Conservation (phyloP, 2,113 vertebrate species). For the Chaetura pelagica region DNA sequence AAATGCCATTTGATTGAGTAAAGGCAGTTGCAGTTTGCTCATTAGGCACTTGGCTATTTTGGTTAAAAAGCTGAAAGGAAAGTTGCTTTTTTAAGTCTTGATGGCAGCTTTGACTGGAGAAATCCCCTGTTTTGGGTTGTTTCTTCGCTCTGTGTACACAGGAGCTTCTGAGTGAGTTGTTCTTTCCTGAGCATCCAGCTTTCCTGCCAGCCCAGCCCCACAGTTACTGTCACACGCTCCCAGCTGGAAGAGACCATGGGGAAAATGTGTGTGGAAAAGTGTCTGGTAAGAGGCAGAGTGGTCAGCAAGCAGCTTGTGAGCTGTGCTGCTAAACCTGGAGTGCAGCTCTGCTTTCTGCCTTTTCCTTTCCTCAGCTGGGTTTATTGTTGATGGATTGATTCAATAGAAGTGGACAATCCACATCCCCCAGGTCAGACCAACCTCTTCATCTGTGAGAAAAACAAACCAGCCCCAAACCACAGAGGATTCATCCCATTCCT, state of each 20-base stretch:
- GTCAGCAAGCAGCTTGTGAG: too few relatives aligned
- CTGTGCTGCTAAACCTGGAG: background rate
- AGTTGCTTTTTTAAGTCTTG: background rate
- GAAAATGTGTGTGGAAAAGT: background rate
- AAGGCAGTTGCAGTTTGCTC: background rate
- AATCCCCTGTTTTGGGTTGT: background rate
- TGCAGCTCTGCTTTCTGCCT: background rate
- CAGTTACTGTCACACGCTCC: background rate
- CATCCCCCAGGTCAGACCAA: background rate
- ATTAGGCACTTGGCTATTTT: background rate
- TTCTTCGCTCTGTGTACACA: background rate
- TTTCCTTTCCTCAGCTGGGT: background rate
- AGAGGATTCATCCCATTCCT: background rate
- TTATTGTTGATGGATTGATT: background rate
- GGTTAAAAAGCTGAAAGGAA: background rate
- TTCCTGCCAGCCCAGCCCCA: background rate
- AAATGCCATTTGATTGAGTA: background rate
- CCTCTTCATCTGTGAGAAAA: background rate
- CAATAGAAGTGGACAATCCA: background rate
- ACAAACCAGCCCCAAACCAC: background rate
- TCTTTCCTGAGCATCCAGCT: background rate
- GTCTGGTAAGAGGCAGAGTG: background rate
- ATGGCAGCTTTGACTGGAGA: background rate
- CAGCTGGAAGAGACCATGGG: background rate
- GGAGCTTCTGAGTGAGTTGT: background rate